Base-by-base conservation (phyloP, 2,888 invertebrate species). In the Stenodera caucasica region DNA sequence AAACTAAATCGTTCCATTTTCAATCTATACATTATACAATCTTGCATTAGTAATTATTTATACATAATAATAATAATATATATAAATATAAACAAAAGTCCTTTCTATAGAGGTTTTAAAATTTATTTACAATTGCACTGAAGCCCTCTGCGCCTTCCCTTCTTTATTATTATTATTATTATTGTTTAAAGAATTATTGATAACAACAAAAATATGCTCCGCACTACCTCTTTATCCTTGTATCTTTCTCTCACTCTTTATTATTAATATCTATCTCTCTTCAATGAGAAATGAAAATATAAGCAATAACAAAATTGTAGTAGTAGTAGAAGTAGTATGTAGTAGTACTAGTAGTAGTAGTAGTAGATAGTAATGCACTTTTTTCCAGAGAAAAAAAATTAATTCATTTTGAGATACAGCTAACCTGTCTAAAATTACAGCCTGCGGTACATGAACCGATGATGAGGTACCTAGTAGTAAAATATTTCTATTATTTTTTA, bases 11-110 rank as follows among this genome's bases (percentile, higher is more conserved):
- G 55, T 58, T 21, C 21, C 21, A 40, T 12, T 12, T 45, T 37
- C 37, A 21, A 21, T 21, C 45, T 45, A 45, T 80, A 78, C 76
- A 79, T 80, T 72, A 73, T 75, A 64, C 73, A 74, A 45, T 45
- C 21, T 45, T 45, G 0, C 6, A 45, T 45, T 45, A 45, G 11
- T 45, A 33, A n/a, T 51, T 32, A 56, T 63, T 60, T 60, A 62
- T 66, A 66, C 64, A 81, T 69, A 65, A 67, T 67, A 80, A 80
- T 82, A 80, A 55, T 82, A n/a, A 83, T 81, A 82, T 82, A 83
- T 83, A 84, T 83, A 84, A 83, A 83, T 84, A 84, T 84, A 84
- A 84, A 85, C 84, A 84, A 70, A 45, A 81, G 75, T 85, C 84
- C 84, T 83, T 82, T 82, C 83, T n/a, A 21, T 21, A 21, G 11